These are phyloP conservation scores for Rhadina sibilatrix DNA, from an alignment of 2,113 vertebrate species.

Conservation along the genomic window DNA sequence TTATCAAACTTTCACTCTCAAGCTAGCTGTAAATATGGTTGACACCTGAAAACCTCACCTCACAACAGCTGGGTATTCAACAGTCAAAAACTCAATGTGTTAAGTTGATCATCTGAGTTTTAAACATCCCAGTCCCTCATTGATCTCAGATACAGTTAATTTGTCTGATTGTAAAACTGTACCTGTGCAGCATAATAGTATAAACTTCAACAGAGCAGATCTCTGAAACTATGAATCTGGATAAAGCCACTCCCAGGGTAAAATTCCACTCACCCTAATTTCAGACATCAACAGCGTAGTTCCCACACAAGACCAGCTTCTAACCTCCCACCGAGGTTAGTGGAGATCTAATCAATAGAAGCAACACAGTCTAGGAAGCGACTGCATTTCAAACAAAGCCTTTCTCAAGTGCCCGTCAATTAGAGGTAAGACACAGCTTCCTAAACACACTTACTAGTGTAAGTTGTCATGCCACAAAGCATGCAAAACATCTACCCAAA, in stretches of 20 bases:
- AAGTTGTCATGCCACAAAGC: not conserved
- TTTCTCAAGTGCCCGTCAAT: not conserved
- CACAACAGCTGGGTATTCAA: not conserved
- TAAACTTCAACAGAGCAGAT: not conserved
- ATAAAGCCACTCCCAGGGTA: not conserved
- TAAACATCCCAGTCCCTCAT: not conserved
- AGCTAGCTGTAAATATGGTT: not conserved
- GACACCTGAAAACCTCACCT: not conserved
- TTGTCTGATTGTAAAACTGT: not conserved
- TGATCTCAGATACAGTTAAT: not conserved
- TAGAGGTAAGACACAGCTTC: not conserved
- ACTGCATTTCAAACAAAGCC: not conserved
- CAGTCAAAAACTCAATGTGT: not conserved
- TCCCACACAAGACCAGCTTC: not conserved
- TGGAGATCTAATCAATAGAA: not conserved
- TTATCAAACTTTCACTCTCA: not conserved
- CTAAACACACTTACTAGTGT: not conserved
- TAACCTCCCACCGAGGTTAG: not conserved
- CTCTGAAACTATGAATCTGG: not conserved
- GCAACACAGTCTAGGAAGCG: not conserved
- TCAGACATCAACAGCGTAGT: not conserved
- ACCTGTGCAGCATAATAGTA: rapidly evolving
- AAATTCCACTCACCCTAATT: not conserved
- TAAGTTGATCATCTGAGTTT: not conserved
- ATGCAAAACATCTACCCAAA: not conserved